Base-by-base conservation (phyloP, 1,140 invertebrate species). In the Bombus waltoni region DNA sequence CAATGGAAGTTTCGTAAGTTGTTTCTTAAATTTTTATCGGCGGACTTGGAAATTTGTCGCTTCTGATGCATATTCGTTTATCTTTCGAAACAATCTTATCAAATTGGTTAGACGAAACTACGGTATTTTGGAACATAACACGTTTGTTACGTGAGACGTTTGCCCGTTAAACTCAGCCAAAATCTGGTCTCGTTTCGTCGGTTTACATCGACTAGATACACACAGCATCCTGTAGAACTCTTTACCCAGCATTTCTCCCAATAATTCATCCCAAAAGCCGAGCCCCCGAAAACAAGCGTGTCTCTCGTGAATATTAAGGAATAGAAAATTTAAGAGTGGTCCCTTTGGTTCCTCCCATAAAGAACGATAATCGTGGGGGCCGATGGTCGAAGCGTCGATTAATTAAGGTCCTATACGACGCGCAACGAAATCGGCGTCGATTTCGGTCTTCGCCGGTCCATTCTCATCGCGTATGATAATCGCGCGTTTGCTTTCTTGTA, bases 401-500 rank as follows among this genome's bases (percentile, higher is more conserved):
- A 85, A 85, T 85, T 85, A 85, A 62, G 40, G 15, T 8, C 32
- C 32, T 62, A 68, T 68, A 35, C 66, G 78, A 53, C 22, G 74
- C 62, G n/a, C 35, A 71, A 44, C 59, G 72, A 6, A 88, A 78
- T 76, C 72, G n/a, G n/a, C 76, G 68, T n/a, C 22, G 76, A 62
- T 85, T 85, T 80, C 38, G 75, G n/a, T 9, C n/a, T 42, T 11
- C 42, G 35, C 22, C 13, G 42, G 25, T 35, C 32, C 18, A 47
- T n/a, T 25, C 35, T 25, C 5, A 22, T 10, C 35, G 25, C 65
- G 83, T 85, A 85, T 72, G 83, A 87, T 77, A 75, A 87, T 47
- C 79, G n/a, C 44, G 57, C 71, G 72, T 86, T 92, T 90, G 89
- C 89, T 91, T 92, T 90, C 94, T 94, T 94, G 94, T 94, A 94